Percentiles rank a stretch among this genome's conserved stretches.
phyloP scores from a whole-genome alignment of 2,797 vertebrate genomes.

The Sebastes itinus region DNA sequence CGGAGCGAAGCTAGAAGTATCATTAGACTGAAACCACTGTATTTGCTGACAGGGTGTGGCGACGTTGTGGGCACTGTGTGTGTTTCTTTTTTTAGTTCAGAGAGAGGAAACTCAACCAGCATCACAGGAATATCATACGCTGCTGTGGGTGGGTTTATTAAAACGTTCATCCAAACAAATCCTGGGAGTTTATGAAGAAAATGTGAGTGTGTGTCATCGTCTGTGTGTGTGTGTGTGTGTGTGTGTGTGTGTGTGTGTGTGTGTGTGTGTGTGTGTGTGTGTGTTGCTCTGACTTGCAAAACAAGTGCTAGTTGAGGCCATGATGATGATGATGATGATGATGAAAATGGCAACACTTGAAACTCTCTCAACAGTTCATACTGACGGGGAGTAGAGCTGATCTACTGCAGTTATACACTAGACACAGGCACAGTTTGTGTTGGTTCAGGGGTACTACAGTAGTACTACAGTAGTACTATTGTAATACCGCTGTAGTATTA shows the following conservation, averaged over 20 bases:
- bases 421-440: too few relatives aligned
- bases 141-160: slow-evolving; percentile 34
- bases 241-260: background rate
- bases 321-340: background rate
- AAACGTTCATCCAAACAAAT: background rate
- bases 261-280: background rate
- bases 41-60: slow-evolving; percentile 74
- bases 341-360: background rate
- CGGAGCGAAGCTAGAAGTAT: slow-evolving; percentile 30
- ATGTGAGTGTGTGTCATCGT: background rate
- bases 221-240: background rate
- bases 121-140: slow-evolving; percentile 45
- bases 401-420: fast-evolving
- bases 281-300: slow-evolving; percentile 1
- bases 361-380: background rate
- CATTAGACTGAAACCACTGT: slow-evolving; percentile 58
- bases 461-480: slow-evolving; percentile 41
- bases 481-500: too few relatives aligned
- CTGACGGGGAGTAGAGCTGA: too few relatives aligned
- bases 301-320: background rate
- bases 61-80: slow-evolving; percentile 44
- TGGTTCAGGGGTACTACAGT: slow-evolving; percentile 37
- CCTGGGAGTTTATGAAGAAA: background rate
- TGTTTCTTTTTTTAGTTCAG: slow-evolving; percentile 59
- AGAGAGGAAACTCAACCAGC: slow-evolving; percentile 40